Conservation (phyloP, 2,797 vertebrate genomes). For the Erethizon dorsatum region DNA sequence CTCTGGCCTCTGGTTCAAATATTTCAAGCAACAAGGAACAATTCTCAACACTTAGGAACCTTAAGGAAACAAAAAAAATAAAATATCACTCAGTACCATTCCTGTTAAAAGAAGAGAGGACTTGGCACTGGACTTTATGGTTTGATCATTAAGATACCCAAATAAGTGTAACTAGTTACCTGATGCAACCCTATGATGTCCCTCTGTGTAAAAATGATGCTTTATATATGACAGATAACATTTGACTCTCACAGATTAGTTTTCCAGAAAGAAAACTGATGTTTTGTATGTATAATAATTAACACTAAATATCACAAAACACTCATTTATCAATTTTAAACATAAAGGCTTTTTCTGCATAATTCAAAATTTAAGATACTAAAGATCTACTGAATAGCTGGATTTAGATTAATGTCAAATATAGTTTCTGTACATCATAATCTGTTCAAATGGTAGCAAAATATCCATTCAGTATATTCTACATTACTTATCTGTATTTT, state of each 20-base stretch:
- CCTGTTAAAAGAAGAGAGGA: neutral
- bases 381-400: neutral
- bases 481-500: neutral
- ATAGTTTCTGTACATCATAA: neutral
- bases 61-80: neutral
- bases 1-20: neutral
- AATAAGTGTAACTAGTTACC: neutral
- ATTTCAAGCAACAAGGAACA: slow-evolving; percentile 17
- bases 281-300: neutral
- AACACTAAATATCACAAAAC: slow-evolving; percentile 46
- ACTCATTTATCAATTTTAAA: slow-evolving; percentile 1
- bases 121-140: neutral
- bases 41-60: neutral
- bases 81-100: neutral
- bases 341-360: neutral
- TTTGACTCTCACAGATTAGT: neutral
- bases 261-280: neutral
- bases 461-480: neutral
- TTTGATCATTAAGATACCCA: neutral
- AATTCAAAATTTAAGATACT: neutral
- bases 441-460: neutral
- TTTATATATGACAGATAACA: neutral
- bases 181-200: neutral
- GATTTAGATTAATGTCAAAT: slow-evolving; percentile 9
- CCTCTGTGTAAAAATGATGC: neutral